Evolutionary conservation across 1,140 invertebrate genomes (phyloP).

Genomic region (Lordiphosa collinella): DNA sequence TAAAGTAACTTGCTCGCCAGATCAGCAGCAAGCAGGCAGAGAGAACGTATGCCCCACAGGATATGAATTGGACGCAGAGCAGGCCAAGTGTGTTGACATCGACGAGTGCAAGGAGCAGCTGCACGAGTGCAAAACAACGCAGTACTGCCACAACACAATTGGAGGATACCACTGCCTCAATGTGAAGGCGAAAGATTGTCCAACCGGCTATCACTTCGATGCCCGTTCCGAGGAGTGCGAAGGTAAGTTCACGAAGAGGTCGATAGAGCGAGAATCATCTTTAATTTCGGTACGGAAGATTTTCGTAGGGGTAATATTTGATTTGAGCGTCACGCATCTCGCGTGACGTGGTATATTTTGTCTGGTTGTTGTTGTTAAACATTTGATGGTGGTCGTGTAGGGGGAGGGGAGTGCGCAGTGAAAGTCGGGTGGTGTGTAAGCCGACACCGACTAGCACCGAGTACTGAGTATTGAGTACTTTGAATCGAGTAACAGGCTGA

Average conservation of each 20-base stretch:
- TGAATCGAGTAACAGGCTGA: too few relatives aligned
- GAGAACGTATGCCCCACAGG: slow-evolving; percentile 32
- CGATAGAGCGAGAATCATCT: too few relatives aligned
- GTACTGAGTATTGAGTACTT: too few relatives aligned
- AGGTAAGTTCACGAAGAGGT: slow-evolving; percentile 17
- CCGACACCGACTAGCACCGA: too few relatives aligned
- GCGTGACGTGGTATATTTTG: too few relatives aligned
- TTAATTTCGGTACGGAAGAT: too few relatives aligned
- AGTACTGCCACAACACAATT: slow-evolving; percentile 67
- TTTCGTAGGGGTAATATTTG: too few relatives aligned
- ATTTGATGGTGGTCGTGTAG: too few relatives aligned
- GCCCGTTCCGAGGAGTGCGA: slow-evolving; percentile 43
- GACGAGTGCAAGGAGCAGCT: slow-evolving; percentile 85
- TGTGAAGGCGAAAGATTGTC: slow-evolving; percentile 38
- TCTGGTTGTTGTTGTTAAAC: too few relatives aligned
- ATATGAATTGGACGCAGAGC: slow-evolving; percentile 30
- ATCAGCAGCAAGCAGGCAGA: not conserved
- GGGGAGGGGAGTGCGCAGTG: too few relatives aligned
- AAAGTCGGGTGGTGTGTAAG: too few relatives aligned
- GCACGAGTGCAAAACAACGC: slow-evolving; percentile 81
- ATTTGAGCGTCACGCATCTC: too few relatives aligned
- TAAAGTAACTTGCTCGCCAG: slow-evolving; percentile 82
- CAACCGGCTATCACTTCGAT: slow-evolving; percentile 36
- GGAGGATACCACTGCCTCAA: slow-evolving; percentile 63
- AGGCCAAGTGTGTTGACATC: slow-evolving; percentile 80